Conservation (phyloP, 2,888 invertebrate genomes). For the Phrixothrix hirtus region DNA sequence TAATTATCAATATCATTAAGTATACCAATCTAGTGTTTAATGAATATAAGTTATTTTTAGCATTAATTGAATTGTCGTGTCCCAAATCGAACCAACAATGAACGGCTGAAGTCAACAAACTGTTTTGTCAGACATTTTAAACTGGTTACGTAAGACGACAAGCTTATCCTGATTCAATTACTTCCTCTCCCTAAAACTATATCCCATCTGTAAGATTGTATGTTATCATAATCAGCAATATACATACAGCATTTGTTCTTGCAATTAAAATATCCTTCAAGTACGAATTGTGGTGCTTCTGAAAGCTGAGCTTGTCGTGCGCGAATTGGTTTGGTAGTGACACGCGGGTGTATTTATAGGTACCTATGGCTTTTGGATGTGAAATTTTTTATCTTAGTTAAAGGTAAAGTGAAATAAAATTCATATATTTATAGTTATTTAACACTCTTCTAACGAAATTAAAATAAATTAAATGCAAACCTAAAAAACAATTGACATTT, state of each 20-base stretch:
- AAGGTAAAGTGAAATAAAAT: too few species aligned
- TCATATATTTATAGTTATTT: too few species aligned
- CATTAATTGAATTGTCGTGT: slow-evolving; percentile 12
- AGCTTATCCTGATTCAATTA: slow-evolving; percentile 8
- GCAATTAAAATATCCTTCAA: too few species aligned
- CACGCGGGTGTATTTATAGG: too few species aligned
- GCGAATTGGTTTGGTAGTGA: too few species aligned
- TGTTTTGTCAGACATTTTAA: slow-evolving; percentile 17
- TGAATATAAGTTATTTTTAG: slow-evolving; percentile 10
- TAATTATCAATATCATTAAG: slow-evolving; percentile 3
- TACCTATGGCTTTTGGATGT: too few species aligned
- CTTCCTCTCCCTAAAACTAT: slow-evolving; percentile 20
- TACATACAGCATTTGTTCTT: slow-evolving; percentile 18
- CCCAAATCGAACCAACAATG: slow-evolving; percentile 8
- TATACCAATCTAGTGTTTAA: slow-evolving; percentile 6
- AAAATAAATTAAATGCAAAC: too few species aligned
- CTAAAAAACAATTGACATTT: too few species aligned
- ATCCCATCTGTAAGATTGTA: slow-evolving; percentile 21
- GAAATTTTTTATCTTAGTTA: too few species aligned
- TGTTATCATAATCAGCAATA: slow-evolving; percentile 24
- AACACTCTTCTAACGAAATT: too few species aligned
- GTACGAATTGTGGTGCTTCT: too few species aligned
- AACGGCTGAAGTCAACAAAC: slow-evolving; percentile 16
- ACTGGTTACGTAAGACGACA: slow-evolving; percentile 18
- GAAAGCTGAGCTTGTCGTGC: too few species aligned